These are phyloP conservation scores for Progne subis DNA, from an alignment of 2,113 vertebrate species.

Conservation along the genomic window DNA sequence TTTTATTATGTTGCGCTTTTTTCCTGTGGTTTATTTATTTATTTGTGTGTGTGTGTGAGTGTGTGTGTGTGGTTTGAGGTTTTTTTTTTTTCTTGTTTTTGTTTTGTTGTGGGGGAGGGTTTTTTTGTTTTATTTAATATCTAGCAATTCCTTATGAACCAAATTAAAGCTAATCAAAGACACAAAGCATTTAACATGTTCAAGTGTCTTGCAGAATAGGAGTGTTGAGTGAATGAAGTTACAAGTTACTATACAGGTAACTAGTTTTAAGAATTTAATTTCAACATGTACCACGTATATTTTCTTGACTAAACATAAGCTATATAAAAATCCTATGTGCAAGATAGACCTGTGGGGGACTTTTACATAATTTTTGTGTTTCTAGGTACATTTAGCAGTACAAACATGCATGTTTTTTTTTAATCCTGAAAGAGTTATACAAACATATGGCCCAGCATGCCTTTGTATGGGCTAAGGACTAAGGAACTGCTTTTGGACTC, in stretches of 20 bases:
- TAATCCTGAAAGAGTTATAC: not conserved
- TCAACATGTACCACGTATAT: not conserved
- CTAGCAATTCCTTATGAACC: not conserved
- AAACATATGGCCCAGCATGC: not conserved
- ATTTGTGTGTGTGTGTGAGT: no score
- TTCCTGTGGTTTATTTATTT: no score
- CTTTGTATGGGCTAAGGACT: not conserved
- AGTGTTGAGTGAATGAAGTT: not conserved
- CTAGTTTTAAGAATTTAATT: not conserved
- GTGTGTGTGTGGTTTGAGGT: not conserved
- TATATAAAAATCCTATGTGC: not conserved
- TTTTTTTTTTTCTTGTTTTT: not conserved
- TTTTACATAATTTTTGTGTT: not conserved
- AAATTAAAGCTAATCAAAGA: not conserved
- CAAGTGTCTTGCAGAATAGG: not conserved
- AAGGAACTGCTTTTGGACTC: not conserved
- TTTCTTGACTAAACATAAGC: not conserved
- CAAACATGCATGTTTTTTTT: not conserved
- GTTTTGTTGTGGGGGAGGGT: not conserved
- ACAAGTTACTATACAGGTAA: not conserved
- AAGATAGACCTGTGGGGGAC: not conserved
- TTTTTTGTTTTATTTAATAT: not conserved
- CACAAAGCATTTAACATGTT: not conserved
- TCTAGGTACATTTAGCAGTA: not conserved
- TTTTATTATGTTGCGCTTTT: not conserved